Evolutionary conservation across 2,797 vertebrate species (phyloP).

Genomic region (Chrysocyon brachyurus): DNA sequence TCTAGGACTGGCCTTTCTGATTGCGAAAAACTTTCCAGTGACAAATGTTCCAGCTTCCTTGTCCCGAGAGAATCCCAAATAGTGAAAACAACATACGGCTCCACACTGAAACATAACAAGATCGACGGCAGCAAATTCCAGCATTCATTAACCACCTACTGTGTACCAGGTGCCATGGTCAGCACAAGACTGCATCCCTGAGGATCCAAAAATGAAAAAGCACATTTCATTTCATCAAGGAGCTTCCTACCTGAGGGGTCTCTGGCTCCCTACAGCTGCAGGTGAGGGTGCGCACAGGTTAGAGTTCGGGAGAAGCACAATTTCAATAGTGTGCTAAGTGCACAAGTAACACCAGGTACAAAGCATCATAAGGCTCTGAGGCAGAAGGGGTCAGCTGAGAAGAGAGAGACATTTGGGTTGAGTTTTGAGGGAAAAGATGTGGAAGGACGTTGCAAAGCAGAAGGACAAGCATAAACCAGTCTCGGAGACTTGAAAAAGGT

Average conservation of each 20-base stretch:
- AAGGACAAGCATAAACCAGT: not conserved
- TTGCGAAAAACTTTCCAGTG: slow-evolving; percentile 17
- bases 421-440: not conserved
- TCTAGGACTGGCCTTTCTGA: slow-evolving; percentile 13
- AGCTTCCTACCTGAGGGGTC: not conserved
- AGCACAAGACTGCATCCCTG: not conserved
- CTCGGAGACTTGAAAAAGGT: not conserved
- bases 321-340: not conserved
- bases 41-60: slow-evolving; percentile 30
- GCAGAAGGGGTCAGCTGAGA: not conserved
- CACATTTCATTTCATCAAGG: not conserved
- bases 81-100: not conserved
- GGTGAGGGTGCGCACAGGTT: not conserved
- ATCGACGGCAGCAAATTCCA: not conserved
- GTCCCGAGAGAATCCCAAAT: slow-evolving; percentile 20
- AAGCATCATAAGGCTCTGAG: not conserved
- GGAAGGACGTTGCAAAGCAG: not conserved
- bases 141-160: not conserved
- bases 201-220: not conserved
- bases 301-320: not conserved
- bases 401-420: not conserved
- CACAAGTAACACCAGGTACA: not conserved
- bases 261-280: not conserved
- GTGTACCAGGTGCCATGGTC: not conserved
- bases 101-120: slow-evolving; percentile 20